Percentiles rank a stretch among this genome's conserved stretches.
Conservation (phyloP, 2,888 invertebrate species). For the Callimorpha dominula region DNA sequence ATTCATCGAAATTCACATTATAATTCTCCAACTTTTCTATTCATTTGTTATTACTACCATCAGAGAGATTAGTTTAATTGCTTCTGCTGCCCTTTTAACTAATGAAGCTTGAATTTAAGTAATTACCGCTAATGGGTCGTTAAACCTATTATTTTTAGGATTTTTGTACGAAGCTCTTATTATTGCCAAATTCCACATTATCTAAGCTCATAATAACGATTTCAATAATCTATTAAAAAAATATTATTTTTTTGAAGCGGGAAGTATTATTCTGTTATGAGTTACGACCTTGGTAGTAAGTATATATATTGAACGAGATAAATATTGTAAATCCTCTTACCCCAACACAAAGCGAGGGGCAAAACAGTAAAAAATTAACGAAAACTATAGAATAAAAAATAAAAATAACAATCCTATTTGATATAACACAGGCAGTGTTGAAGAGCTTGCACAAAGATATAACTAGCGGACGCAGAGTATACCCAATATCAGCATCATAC, state of each 20-base stretch:
- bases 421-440: too few relatives aligned
- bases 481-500: too few relatives aligned
- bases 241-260: neutral
- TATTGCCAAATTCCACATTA: neutral
- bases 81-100: neutral
- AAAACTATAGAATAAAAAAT: neutral
- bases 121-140: neutral
- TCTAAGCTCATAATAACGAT: neutral
- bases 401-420: too few relatives aligned
- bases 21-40: neutral
- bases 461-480: too few relatives aligned
- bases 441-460: too few relatives aligned
- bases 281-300: neutral
- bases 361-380: neutral
- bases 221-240: neutral
- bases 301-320: neutral
- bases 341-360: neutral
- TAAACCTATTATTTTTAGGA: neutral
- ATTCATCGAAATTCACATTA: neutral
- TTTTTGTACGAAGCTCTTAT: neutral
- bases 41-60: neutral
- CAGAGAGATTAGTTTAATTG: neutral
- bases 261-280: neutral
- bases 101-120: neutral
- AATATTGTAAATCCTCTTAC: neutral